phyloP scores from a whole-genome alignment of 2,797 vertebrate genomes.

The Rhinatrema bivittatum region DNA sequence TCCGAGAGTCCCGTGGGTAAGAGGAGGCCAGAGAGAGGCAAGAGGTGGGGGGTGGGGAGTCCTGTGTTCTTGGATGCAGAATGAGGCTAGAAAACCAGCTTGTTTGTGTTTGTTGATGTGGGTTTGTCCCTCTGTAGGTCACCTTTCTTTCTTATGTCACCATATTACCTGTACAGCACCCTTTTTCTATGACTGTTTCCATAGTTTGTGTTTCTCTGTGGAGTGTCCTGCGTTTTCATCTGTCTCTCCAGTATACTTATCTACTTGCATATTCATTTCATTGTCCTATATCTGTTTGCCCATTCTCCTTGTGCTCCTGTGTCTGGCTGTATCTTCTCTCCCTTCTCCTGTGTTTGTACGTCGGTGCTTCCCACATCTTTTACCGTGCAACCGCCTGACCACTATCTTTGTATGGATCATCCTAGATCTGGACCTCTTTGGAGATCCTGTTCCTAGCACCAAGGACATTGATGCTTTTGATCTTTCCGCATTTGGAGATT shows the following conservation, averaged over 20 bases:
- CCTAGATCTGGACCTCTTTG: constrained; percentile 62
- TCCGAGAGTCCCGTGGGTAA: constrained; percentile 52
- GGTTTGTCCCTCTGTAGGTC: no score
- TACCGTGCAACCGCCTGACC: neutral
- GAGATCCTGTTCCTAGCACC: constrained; percentile 46
- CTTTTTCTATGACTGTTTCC: no score
- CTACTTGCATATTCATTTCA: no score
- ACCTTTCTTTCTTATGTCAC: no score
- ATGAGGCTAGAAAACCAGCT: neutral
- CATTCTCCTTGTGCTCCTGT: no score
- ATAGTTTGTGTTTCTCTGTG: no score
- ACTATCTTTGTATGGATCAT: neutral
- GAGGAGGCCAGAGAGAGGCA: constrained; percentile 7
- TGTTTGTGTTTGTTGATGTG: neutral
- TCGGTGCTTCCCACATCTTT: neutral
- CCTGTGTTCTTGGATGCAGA: neutral
- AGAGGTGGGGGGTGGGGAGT: neutral
- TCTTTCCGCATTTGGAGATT: constrained; percentile 59
- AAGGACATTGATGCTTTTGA: constrained; percentile 73
- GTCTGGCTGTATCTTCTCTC: neutral
- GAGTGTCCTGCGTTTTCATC: no score
- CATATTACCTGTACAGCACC: no score
- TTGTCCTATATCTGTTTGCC: no score
- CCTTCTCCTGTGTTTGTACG: neutral
- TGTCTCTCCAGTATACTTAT: no score